Percentiles rank a stretch among this genome's conserved stretches.
phyloP scores from a whole-genome alignment of 2,888 invertebrate genomes.

The Lapara coniferarum region DNA sequence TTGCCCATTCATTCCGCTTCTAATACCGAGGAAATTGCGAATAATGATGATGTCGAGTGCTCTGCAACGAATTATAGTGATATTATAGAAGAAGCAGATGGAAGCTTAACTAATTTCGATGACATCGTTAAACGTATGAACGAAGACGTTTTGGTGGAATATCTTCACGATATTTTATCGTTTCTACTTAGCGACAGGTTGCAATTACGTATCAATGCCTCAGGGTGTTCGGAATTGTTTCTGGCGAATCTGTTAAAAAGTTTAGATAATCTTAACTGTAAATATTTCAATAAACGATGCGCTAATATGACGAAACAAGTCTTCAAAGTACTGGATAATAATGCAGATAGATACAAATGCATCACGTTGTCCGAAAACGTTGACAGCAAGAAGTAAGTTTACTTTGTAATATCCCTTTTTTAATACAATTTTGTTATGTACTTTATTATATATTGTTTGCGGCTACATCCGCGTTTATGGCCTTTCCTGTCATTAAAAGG shows the following conservation, averaged over 20 bases:
- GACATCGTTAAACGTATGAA: neutral
- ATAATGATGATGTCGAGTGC: neutral
- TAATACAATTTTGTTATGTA: no score
- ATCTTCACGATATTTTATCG: constrained; percentile 12
- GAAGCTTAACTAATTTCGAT: neutral
- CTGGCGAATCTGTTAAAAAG: neutral
- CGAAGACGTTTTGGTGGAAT: neutral
- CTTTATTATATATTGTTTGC: no score
- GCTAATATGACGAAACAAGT: constrained; percentile 34
- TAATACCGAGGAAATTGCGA: neutral
- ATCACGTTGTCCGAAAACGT: constrained; percentile 36
- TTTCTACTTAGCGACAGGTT: constrained; percentile 11
- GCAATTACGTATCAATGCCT: neutral
- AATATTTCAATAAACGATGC: constrained; percentile 11
- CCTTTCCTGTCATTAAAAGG: no score
- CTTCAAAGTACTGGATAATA: constrained; percentile 34
- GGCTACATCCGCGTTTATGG: no score
- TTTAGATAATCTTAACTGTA: constrained; percentile 6
- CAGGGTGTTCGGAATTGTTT: neutral
- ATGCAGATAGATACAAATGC: constrained; percentile 37
- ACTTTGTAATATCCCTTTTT: neutral
- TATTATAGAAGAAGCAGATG: neutral
- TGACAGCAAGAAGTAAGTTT: constrained; percentile 4
- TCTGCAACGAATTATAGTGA: neutral
- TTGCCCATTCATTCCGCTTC: neutral